A percentile compares a stretch with the other conserved stretches of the same genome.
Conservation (phyloP, 1,140 invertebrate species). For the Galendromus occidentalis region DNA sequence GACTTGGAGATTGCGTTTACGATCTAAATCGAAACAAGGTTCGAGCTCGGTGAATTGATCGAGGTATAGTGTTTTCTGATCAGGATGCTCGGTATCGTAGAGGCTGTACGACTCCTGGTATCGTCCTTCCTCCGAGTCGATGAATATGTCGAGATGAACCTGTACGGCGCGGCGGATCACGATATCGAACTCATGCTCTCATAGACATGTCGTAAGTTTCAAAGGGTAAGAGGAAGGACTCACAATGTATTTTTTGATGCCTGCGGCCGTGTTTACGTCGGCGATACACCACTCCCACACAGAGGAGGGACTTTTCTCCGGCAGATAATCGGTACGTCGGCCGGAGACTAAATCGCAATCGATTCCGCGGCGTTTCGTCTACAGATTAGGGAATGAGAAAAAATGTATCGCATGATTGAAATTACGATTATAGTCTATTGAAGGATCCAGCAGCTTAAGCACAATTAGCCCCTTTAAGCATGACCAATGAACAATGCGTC, state of each 20-base stretch:
- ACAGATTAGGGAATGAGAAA: no score
- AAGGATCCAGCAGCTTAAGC: no score
- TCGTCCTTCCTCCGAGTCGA: background rate
- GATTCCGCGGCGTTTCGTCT: background rate
- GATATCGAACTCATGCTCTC: background rate
- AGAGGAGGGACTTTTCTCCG: background rate
- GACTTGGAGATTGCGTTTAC: background rate
- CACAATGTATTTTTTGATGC: background rate
- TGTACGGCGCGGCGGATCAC: background rate
- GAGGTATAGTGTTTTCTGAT: background rate
- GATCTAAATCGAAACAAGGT: background rate
- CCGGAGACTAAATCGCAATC: background rate
- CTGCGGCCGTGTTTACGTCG: background rate
- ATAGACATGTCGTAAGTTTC: background rate
- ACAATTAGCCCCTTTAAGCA: no score
- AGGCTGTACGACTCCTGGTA: background rate
- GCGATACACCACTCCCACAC: background rate
- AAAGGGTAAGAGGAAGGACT: background rate
- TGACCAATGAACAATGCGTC: no score
- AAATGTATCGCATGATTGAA: no score
- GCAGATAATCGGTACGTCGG: background rate
- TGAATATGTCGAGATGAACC: background rate
- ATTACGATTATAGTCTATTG: no score
- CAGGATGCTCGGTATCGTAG: background rate
- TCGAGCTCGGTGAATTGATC: background rate